Evolutionary conservation across 2,888 invertebrate genomes (phyloP).

Genomic region (Chaitophorus viminalis): DNA sequence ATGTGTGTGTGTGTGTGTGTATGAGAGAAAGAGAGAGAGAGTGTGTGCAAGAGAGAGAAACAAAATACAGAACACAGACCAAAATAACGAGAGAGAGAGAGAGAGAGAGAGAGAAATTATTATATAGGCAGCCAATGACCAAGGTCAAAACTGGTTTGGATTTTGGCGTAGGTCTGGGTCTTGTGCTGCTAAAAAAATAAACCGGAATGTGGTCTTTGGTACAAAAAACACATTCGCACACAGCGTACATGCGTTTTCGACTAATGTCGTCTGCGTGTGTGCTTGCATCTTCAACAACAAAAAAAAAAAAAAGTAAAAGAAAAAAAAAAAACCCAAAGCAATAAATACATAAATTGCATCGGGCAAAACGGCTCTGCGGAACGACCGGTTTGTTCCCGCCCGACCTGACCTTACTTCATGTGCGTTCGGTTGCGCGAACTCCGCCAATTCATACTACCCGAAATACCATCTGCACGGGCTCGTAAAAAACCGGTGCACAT

Average conservation of each 20-base stretch:
- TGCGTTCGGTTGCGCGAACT: conserved; percentile 41
- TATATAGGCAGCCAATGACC: conserved; percentile 48
- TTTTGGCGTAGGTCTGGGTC: conserved; percentile 62
- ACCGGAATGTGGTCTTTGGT: conserved; percentile 51
- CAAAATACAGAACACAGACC: not conserved
- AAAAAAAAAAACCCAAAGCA: conserved; percentile 21
- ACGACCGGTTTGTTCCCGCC: conserved; percentile 55
- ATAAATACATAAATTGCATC: conserved; percentile 50
- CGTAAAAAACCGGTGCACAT: conserved; percentile 40
- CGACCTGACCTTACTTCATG: conserved; percentile 59
- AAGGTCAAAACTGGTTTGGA: conserved; percentile 57
- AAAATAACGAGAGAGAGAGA: too few species aligned
- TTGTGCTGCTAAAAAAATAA: conserved; percentile 26
- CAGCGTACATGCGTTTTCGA: conserved; percentile 47
- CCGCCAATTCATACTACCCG: not conserved
- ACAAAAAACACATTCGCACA: not conserved
- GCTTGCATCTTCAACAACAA: not conserved
- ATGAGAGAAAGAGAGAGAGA: not conserved
- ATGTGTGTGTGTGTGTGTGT: not conserved
- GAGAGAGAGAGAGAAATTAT: conserved; percentile 25
- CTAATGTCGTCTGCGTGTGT: conserved; percentile 49
- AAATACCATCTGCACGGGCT: conserved; percentile 10
- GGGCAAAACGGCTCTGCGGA: conserved; percentile 4
- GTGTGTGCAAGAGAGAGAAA: not conserved
- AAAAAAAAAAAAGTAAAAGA: not conserved